Evolutionary conservation across 2,888 invertebrate genomes (phyloP).

Genomic region (Scrobipalpa atriplicella): DNA sequence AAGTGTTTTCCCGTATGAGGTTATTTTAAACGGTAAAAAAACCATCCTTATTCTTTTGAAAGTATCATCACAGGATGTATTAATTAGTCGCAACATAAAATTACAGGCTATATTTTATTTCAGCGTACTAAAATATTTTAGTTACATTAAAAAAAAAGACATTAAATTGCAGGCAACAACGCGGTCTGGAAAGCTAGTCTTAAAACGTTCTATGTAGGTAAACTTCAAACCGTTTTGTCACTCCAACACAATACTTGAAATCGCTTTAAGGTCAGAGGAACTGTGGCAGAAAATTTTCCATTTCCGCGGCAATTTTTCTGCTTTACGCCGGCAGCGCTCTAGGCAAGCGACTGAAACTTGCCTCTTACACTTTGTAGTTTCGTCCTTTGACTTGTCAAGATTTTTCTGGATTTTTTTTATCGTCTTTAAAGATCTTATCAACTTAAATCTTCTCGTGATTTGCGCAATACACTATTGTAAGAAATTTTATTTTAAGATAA

Average conservation of each 20-base stretch:
- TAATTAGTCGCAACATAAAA: too few species aligned
- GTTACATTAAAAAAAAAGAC: too few species aligned
- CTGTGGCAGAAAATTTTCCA: conserved; percentile 7
- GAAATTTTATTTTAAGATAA: neutral
- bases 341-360: conserved; percentile 5
- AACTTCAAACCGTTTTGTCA: neutral
- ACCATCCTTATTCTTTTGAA: too few species aligned
- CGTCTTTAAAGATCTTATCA: neutral
- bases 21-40: too few species aligned
- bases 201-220: neutral
- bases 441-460: neutral
- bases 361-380: conserved; percentile 3
- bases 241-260: conserved; percentile 4
- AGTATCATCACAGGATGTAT: too few species aligned
- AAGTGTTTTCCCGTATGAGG: too few species aligned
- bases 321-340: conserved; percentile 1
- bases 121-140: too few species aligned
- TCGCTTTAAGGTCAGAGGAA: conserved; percentile 4
- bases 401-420: neutral
- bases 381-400: neutral
- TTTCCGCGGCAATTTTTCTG: conserved; percentile 11
- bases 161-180: too few species aligned
- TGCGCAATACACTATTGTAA: neutral
- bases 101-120: too few species aligned
- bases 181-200: too few species aligned